Base-by-base conservation (phyloP, 1,140 invertebrate genomes). In the Pogonognathellus flavescens region DNA sequence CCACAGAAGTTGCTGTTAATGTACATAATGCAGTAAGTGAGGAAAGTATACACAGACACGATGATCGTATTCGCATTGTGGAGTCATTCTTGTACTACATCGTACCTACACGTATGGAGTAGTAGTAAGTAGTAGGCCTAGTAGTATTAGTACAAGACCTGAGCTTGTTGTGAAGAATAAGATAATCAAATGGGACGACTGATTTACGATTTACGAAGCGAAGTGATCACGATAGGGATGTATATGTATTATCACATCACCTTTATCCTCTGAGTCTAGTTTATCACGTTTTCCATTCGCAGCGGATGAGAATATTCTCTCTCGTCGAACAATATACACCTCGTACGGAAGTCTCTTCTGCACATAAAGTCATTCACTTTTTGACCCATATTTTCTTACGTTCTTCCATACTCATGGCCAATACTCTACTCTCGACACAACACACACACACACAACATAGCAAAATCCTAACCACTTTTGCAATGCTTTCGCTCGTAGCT, bases 291-390 rank as follows among this genome's bases (percentile, higher is more conserved):
- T 85, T 52, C 22, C 55, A 53, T 82, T 84, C 83, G 66, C 83
- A 80, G 70, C 83, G 66, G 83, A 84, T 84, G 83, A 84, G 83
- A 84, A 84, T 55, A 84, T 80, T 80, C 52, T 76, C 70, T 76
- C 20, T 22, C 11, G 4, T 76, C 18, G 3, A 22, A 76, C 25
- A 76, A 22, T 31, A 82, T 82, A 82, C 80, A 82, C 53, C 80
- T 80, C 14, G 66, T 85, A 70, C 86, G 88, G 88, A 87, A 87
- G 88, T 88, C 66, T 83, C 84, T 88, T 87, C 86, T 87, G 70
- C 85, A 84, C 85, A 84, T 80, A 84, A 84, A 88, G 85, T 81
- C 85, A 87, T 88, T 88, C 88, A 88, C 88, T 66, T 85, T 85
- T 87, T 83, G 88, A 88, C 88, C 88, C 72, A 88, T 59, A 86